Evolutionary conservation across 2,113 vertebrate genomes (phyloP).

Genomic region (Etheostoma cragini): DNA sequence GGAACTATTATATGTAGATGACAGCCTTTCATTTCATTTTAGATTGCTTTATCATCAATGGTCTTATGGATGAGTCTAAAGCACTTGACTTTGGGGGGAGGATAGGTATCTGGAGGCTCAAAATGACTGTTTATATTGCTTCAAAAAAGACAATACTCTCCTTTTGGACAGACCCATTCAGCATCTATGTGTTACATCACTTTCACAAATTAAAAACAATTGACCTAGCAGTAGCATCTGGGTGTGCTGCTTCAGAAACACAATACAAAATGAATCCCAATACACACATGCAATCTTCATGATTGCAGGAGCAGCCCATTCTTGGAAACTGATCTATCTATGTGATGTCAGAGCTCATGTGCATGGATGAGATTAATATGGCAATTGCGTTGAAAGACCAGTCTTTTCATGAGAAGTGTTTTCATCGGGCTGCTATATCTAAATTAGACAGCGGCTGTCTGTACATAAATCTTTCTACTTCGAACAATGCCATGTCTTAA

Average conservation of each 20-base stretch:
- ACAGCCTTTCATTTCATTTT: constrained; percentile 3
- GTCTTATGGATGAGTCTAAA: constrained; percentile 6
- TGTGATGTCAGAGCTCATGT: constrained; percentile 53
- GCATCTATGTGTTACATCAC: constrained; percentile 37
- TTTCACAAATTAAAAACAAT: constrained; percentile 45
- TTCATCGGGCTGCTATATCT: constrained; percentile 78
- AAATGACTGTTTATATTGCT: constrained; percentile 1
- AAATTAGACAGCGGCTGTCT: constrained; percentile 71
- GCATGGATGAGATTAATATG: constrained; percentile 70
- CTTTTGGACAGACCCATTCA: constrained; percentile 5
- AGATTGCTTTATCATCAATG: background rate
- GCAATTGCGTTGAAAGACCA: constrained; percentile 64
- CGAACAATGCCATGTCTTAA: constrained; percentile 62
- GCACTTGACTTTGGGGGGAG: constrained; percentile 6
- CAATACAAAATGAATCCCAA: background rate
- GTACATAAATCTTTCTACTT: constrained; percentile 71
- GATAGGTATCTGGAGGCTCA: background rate
- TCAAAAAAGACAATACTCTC: background rate
- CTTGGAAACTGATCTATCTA: constrained; percentile 44
- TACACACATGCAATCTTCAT: constrained; percentile 37
- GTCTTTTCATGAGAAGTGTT: constrained; percentile 67
- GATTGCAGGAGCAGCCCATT: constrained; percentile 50
- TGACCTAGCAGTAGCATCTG: constrained; percentile 12
- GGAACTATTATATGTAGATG: background rate
- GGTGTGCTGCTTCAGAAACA: constrained; percentile 5